A percentile compares a stretch with the other conserved stretches of the same genome.
phyloP scores from a whole-genome alignment of 2,797 vertebrate genomes.

The Glossophaga mutica region DNA sequence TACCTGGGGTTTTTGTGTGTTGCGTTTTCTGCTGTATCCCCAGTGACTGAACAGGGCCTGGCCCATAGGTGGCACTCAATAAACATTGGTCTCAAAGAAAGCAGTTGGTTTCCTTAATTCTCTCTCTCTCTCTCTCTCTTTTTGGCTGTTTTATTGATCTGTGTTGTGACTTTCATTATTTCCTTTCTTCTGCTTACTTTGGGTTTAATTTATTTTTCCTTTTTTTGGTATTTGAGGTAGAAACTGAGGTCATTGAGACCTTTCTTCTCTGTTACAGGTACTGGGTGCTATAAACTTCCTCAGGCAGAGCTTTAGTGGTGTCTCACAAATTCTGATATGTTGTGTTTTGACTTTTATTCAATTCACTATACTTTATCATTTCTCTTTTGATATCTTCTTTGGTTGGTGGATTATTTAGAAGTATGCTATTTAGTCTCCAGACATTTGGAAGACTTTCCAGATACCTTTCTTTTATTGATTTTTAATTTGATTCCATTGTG shows the following conservation, averaged over 20 bases:
- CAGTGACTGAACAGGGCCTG: slow-evolving; percentile 16
- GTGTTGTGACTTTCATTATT: slow-evolving; percentile 7
- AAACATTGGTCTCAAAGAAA: not conserved
- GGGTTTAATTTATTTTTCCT: not conserved
- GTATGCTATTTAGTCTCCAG: not conserved
- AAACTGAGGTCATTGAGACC: not conserved
- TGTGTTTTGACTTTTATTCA: not conserved
- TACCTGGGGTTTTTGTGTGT: slow-evolving; percentile 36
- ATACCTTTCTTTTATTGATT: not conserved
- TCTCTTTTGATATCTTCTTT: slow-evolving; percentile 25
- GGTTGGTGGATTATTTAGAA: not conserved
- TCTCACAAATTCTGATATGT: not conserved
- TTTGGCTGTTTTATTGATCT: not conserved
- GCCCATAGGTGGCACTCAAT: not conserved
- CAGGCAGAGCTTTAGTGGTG: not conserved
- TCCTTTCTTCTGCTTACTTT: not conserved
- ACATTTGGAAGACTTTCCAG: not conserved
- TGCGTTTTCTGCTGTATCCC: not conserved
- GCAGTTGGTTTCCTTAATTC: slow-evolving; percentile 3
- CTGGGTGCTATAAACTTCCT: not conserved
- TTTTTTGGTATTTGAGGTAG: not conserved
- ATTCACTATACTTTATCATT: not conserved
- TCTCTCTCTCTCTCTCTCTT: not conserved
- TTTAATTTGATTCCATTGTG: not conserved
- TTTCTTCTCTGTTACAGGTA: not conserved